Evolutionary conservation across 2,888 invertebrate species (phyloP).

Genomic region (Temnothorax unifasciatus): DNA sequence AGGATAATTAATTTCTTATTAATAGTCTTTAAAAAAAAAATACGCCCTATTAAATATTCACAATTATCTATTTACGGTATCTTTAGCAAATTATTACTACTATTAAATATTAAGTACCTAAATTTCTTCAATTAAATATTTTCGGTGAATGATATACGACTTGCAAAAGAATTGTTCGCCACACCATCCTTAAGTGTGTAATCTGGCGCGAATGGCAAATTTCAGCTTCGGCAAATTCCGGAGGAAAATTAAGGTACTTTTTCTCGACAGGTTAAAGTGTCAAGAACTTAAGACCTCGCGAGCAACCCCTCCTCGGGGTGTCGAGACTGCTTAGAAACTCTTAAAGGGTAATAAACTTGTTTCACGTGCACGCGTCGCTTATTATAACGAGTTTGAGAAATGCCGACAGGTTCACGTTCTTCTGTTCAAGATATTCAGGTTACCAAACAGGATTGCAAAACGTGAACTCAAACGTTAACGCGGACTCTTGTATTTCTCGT

Average conservation of each 20-base stretch:
- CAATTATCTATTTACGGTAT: not conserved
- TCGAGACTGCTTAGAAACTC: conserved; percentile 75
- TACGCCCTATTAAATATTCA: not conserved
- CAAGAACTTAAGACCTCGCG: conserved; percentile 81
- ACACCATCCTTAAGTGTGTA: not conserved
- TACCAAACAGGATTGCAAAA: conserved; percentile 42
- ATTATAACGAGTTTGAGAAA: conserved; percentile 79
- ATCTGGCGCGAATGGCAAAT: conserved; percentile 21
- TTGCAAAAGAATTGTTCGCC: not conserved
- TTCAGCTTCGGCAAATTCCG: conserved; percentile 36
- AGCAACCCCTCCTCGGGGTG: conserved; percentile 66
- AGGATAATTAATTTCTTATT: not conserved
- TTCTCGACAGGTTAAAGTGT: conserved; percentile 80
- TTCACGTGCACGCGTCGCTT: conserved; percentile 81
- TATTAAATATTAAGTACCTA: not conserved
- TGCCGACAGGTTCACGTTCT: conserved; percentile 56
- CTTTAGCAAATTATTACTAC: not conserved
- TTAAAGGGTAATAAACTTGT: conserved; percentile 81
- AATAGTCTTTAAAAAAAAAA: not conserved
- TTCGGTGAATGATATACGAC: not conserved
- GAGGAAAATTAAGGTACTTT: conserved; percentile 68
- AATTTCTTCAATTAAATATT: not conserved
- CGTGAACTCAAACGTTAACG: conserved; percentile 31
- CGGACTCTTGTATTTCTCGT: not conserved
- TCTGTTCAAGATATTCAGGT: conserved; percentile 49